Evolutionary conservation across 92 coral and sea anemone species (phyloP), one percentile per base, ranked within the genome.

Genomic region (Siderastrea siderea): DNA sequence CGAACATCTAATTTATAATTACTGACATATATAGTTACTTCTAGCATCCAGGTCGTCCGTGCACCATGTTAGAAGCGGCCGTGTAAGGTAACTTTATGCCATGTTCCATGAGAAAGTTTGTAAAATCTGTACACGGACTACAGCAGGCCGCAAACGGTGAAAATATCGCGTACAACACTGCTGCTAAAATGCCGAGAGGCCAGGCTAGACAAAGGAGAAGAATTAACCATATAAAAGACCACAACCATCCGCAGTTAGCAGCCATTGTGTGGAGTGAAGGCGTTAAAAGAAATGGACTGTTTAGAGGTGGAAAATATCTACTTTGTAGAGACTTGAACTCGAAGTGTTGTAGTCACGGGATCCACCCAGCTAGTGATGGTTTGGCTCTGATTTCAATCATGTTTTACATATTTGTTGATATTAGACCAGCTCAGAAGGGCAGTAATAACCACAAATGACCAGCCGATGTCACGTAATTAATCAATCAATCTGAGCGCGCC

Each of bases 141-240:
- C 98, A 97, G 81, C 99, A 97, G 8, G 99, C 99, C 14, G 98
- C 92, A 57, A 97, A 97, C 45, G 99, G 99, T 58, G 99, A 95
- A 75, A 97, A 90, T 53, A 95, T 65, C 70, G 98, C 99, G 84
- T 97, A 97, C 75, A 97, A 75, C 17, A 97, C 96, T 6, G 98
- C 99, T 17, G 98, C 99, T 38, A 94, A 71, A 69, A 95, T 94
- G 3, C 98, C 99, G 54, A 95, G 83, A 2, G 98, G 99, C 99
- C 99, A 97, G 47, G 98, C 99, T 3, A 97, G 52, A 16, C 87
- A 90, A 26, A 97, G 64, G 10, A 97, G 93, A 77, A 92, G 72
- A 44, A 95, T 61, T 49, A 97, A 65, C 99, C 98, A 95, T 59
- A 95, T 73, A 68, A 97, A 89, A 55, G 98, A 95, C 99, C 99